Conservation (phyloP, 35 echinoderm and acorn worm species). For the Ptychodera flava region DNA sequence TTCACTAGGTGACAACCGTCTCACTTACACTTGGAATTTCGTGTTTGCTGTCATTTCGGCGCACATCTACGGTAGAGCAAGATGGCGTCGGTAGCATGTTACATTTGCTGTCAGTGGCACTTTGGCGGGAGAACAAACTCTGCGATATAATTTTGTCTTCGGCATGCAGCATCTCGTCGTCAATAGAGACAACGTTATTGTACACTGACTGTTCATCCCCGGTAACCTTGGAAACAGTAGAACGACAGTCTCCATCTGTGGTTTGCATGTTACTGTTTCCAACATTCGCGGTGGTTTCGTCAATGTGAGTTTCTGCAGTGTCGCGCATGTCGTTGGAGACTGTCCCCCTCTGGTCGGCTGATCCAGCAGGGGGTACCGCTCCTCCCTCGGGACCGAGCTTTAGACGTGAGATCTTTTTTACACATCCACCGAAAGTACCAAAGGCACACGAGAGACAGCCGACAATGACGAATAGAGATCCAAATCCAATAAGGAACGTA, state of each 20-base stretch:
- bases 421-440: neutral
- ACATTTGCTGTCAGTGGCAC: too few relatives aligned
- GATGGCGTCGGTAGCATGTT: too few relatives aligned
- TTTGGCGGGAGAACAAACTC: neutral
- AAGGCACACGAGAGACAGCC: neutral
- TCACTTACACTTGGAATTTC: too few relatives aligned
- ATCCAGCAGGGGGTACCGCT: neutral
- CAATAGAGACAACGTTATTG: neutral
- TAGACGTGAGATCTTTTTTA: neutral
- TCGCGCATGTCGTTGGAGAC: neutral
- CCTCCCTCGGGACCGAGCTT: neutral
- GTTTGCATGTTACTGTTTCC: neutral
- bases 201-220: neutral
- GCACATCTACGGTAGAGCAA: too few relatives aligned
- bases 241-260: neutral
- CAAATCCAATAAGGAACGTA: neutral
- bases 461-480: neutral
- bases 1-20: too few relatives aligned
- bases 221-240: neutral
- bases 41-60: too few relatives aligned
- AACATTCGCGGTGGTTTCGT: neutral
- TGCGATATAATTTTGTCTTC: neutral
- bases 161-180: neutral
- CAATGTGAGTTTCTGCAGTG: neutral
- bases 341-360: neutral